These are phyloP conservation scores for Leucozona laternaria DNA, from an alignment of 2,888 invertebrate species.

Conservation along the genomic window DNA sequence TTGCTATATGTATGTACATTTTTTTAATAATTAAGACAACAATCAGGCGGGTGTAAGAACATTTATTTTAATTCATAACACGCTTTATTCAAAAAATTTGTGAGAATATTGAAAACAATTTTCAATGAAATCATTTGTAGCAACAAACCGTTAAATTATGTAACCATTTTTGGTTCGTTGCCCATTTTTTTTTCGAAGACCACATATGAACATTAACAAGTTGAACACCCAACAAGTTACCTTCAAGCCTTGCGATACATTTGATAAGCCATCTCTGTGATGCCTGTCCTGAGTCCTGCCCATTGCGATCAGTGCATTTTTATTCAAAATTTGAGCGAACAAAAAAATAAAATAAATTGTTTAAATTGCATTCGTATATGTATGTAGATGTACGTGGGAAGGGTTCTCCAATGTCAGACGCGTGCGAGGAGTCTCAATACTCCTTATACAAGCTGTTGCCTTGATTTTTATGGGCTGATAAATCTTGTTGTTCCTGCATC, in stretches of 20 bases:
- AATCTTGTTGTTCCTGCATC: slow-evolving; percentile 47
- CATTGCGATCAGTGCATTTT: slow-evolving; percentile 49
- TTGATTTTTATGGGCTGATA: slow-evolving; percentile 70
- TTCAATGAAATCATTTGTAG: too few species aligned
- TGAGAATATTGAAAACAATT: too few species aligned
- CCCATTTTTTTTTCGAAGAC: slow-evolving; percentile 27
- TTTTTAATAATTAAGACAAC: too few species aligned
- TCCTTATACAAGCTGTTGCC: slow-evolving; percentile 64
- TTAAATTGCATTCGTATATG: slow-evolving; percentile 39
- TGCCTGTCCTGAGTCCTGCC: slow-evolving; percentile 31
- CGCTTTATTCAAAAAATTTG: too few species aligned
- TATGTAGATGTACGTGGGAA: slow-evolving; percentile 42
- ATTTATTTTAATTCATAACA: too few species aligned
- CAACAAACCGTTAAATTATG: too few species aligned
- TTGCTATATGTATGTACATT: too few species aligned
- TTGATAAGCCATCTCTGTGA: slow-evolving; percentile 59
- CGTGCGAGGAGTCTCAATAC: slow-evolving; percentile 57
- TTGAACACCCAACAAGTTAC: slow-evolving; percentile 71
- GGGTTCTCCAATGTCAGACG: slow-evolving; percentile 35
- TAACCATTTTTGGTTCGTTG: slow-evolving; percentile 20
- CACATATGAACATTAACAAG: slow-evolving; percentile 49
- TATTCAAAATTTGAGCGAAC: slow-evolving; percentile 46
- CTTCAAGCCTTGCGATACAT: slow-evolving; percentile 36
- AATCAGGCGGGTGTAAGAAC: too few species aligned
- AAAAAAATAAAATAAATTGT: slow-evolving; percentile 39